phyloP scores from a whole-genome alignment of 2,113 vertebrate genomes.

The Agelaius phoeniceus region DNA sequence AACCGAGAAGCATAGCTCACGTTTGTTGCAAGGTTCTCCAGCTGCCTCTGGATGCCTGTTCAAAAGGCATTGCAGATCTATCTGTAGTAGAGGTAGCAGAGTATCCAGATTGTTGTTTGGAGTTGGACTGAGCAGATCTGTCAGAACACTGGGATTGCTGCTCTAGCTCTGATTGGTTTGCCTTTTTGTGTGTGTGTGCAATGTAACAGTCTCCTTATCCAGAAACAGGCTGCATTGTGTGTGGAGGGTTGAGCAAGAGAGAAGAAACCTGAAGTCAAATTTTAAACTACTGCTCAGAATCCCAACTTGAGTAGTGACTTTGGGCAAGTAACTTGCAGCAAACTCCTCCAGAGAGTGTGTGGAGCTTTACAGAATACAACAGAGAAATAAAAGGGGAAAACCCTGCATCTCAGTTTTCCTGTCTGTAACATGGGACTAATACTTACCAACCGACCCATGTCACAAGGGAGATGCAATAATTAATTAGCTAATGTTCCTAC shows the following conservation, averaged over 20 bases:
- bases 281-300: neutral
- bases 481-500: slow-evolving; percentile 69
- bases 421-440: slow-evolving; percentile 61
- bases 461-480: slow-evolving; percentile 67
- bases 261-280: neutral
- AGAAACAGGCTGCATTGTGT: fast-evolving
- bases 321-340: neutral
- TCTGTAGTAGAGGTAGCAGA: neutral
- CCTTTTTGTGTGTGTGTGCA: neutral
- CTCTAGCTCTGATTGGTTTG: neutral
- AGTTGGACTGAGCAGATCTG: neutral
- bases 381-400: slow-evolving; percentile 50
- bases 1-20: neutral
- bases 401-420: slow-evolving; percentile 56
- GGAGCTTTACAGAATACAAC: neutral
- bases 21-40: neutral
- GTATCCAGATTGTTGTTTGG: neutral
- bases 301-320: neutral
- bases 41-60: neutral
- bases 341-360: neutral
- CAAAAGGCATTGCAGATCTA: neutral
- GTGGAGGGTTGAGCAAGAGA: neutral
- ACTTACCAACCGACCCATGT: slow-evolving; percentile 54
- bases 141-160: neutral
- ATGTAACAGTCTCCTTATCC: neutral